Conservation (phyloP, 2,888 invertebrate species). For the Bembecia ichneumoniformis region DNA sequence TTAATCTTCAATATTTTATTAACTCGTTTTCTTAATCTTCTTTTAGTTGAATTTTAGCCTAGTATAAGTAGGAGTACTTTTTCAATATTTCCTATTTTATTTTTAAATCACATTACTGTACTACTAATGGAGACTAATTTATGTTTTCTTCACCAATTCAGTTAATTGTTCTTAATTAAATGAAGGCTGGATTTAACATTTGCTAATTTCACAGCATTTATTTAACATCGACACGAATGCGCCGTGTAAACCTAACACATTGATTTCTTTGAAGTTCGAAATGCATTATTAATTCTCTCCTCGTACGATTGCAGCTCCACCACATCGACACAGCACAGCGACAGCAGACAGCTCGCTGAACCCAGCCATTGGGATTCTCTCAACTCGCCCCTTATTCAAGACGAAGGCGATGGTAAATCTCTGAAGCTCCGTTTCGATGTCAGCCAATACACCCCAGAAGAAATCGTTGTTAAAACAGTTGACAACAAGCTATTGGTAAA, state of each 20-base stretch:
- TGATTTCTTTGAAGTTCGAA: too few species aligned
- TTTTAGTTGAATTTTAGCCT: too few species aligned
- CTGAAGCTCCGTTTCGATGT: conserved; percentile 97
- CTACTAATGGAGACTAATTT: not conserved
- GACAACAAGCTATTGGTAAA: conserved; percentile 96
- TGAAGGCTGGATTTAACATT: not conserved
- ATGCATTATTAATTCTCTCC: not conserved
- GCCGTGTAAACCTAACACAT: not conserved
- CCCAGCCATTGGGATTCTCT: conserved; percentile 86
- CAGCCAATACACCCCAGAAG: conserved; percentile 96
- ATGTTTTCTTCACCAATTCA: conserved; percentile 1
- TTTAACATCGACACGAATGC: not conserved
- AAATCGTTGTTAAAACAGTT: conserved; percentile 98
- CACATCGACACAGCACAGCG: conserved; percentile 76
- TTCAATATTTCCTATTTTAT: too few species aligned
- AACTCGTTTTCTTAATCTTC: too few species aligned
- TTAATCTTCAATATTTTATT: too few species aligned
- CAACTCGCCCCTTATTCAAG: conserved; percentile 94
- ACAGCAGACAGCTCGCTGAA: conserved; percentile 73
- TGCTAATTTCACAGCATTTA: not conserved
- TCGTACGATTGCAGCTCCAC: conserved; percentile 65
- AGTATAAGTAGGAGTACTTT: too few species aligned
- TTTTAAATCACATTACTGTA: too few species aligned
- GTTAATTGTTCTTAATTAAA: too few species aligned
- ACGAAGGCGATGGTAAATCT: conserved; percentile 93